Base-by-base conservation (phyloP, 2,888 invertebrate genomes). In the Mesochorus sp. region DNA sequence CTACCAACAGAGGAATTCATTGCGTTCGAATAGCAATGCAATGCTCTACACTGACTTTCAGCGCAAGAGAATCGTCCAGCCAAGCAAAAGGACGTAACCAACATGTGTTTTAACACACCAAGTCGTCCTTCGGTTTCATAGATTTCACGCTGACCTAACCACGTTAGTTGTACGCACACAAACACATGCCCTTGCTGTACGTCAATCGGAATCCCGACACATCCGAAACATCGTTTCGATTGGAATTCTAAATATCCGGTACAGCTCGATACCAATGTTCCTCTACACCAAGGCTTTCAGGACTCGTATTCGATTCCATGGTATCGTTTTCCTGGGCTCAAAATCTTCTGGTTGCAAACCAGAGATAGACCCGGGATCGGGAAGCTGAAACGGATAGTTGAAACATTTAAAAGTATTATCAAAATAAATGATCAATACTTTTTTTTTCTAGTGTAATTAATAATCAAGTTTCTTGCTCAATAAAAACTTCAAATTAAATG, bases 161-260 rank as follows among this genome's bases (percentile, higher is more conserved):
- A 39, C 26, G 62, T 12, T 31, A 42, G 19, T 28, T 31, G n/a
- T 42, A 53, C 19, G 26, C 37, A 12, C 51, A 37, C 39, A 55
- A 67, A 67, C 39, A 37, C 39, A 55, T 67, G 62, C 39, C 31
- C 62, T 55, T 8, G 37, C 10, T 62, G 55, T 19, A 67, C 67
- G 72, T 77, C 72, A 68, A 72, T 76, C 71, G 76, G 71, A 44
- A 76, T 72, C 61, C 34, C 66, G 72, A 55, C 61, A 51, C 53
- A 44, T 31, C 17, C 61, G 71, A 61, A 71, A 53, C 71, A 67
- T 61, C 66, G 59, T 72, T 76, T 66, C 76, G 44, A 67, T 72
- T 49, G 76, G 72, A 76, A 76, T 76, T 61, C 67, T 49, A 72
- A 76, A 76, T 72, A 76, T 76, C 62, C 53, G 66, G 34, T 42